A percentile compares a stretch with the other conserved stretches of the same genome.
phyloP scores from a whole-genome alignment of 2,113 vertebrate species.

The Epinephelus moara region DNA sequence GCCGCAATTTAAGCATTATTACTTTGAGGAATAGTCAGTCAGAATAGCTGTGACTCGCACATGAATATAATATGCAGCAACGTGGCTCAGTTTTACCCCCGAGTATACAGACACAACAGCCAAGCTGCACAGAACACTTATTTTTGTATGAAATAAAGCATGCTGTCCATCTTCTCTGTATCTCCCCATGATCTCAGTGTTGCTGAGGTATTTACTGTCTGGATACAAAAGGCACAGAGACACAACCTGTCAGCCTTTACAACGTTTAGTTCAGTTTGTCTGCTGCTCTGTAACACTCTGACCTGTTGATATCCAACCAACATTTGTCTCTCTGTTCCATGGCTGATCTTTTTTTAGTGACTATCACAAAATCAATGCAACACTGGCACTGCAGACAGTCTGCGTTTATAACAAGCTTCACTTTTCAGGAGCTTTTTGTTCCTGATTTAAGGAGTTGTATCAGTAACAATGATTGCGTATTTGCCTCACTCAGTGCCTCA shows the following conservation, averaged over 20 bases:
- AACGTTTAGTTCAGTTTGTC: neutral
- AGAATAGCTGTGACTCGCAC: neutral
- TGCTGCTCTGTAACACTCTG: neutral
- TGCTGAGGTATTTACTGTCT: neutral
- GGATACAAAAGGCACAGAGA: neutral
- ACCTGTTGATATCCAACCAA: neutral
- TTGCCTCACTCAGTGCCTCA: neutral
- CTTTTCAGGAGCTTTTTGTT: neutral
- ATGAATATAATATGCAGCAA: neutral
- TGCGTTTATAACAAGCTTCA: neutral
- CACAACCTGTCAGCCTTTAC: neutral
- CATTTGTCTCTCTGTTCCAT: neutral
- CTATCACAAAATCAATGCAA: neutral
- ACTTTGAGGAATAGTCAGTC: neutral
- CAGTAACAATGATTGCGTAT: neutral
- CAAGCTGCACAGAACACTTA: neutral
- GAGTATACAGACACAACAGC: neutral
- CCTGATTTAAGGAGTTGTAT: neutral
- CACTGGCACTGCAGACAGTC: neutral
- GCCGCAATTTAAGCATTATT: neutral
- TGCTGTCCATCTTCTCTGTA: neutral
- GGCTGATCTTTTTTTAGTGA: neutral
- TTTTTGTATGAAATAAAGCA: neutral
- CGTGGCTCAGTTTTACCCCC: neutral
- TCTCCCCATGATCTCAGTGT: neutral